phyloP scores from a whole-genome alignment of 2,888 invertebrate genomes.

The Lepeophtheirus nordmannii region DNA sequence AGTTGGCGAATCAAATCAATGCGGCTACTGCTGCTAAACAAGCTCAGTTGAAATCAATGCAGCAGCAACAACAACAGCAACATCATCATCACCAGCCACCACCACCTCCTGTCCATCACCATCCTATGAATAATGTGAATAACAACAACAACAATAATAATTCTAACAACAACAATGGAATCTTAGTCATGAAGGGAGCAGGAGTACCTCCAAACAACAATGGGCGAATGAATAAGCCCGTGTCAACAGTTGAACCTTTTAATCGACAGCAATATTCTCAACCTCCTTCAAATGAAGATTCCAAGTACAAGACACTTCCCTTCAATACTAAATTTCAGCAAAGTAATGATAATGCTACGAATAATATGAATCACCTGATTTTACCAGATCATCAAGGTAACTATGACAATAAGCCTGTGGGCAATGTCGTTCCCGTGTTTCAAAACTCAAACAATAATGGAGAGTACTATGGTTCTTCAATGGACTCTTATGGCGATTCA shows the following conservation, averaged over 20 bases:
- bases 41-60: slow-evolving; percentile 28
- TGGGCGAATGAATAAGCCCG: slow-evolving; percentile 17
- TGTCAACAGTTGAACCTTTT: slow-evolving; percentile 25
- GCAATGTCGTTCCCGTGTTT: neutral
- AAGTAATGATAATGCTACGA: slow-evolving; percentile 2
- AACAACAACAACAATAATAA: slow-evolving; percentile 30
- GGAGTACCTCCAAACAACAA: neutral
- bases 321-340: slow-evolving; percentile 60
- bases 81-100: slow-evolving; percentile 28
- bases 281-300: slow-evolving; percentile 51
- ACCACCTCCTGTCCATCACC: slow-evolving; percentile 42
- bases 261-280: neutral
- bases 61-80: slow-evolving; percentile 25
- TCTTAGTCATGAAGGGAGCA: neutral
- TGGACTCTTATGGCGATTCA: neutral
- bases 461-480: neutral
- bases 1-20: slow-evolving; percentile 47
- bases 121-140: slow-evolving; percentile 30
- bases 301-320: slow-evolving; percentile 78
- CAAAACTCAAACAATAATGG: neutral
- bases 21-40: slow-evolving; percentile 31
- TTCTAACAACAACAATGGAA: slow-evolving; percentile 26
- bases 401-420: slow-evolving; percentile 9
- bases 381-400: slow-evolving; percentile 14
- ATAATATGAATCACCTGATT: neutral